Evolutionary conservation across 2,797 vertebrate species (phyloP).

Genomic region (Holocentrus rufus): DNA sequence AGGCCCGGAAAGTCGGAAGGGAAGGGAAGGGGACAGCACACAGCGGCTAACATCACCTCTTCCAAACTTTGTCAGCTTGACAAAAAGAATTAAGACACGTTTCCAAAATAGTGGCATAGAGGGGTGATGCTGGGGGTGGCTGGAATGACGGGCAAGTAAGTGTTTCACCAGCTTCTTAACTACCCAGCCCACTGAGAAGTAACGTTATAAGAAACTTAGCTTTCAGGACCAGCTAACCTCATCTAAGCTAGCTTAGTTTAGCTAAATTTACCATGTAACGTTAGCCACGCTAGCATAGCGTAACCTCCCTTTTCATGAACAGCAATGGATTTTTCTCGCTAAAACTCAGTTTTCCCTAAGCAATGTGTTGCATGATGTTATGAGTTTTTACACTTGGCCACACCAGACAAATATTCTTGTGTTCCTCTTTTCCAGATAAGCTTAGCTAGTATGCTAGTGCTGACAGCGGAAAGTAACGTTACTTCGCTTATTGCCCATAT

Average conservation of each 20-base stretch:
- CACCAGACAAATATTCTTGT: no score
- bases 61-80: not conserved
- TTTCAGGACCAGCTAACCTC: not conserved
- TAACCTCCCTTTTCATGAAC: no score
- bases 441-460: no score
- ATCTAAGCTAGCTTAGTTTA: not conserved
- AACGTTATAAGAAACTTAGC: not conserved
- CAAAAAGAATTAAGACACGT: not conserved
- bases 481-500: no score
- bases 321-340: no score
- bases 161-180: not conserved
- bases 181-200: no score
- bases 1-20: not conserved
- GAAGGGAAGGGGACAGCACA: constrained; percentile 11
- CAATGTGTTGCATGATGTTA: no score
- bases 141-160: constrained; percentile 84
- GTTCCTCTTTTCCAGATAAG: no score
- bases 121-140: constrained; percentile 81
- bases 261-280: no score
- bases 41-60: not conserved
- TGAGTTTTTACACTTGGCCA: no score
- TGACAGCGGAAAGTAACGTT: no score
- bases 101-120: not conserved
- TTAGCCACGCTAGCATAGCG: not conserved
- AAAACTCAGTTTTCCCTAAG: no score